These are phyloP conservation scores for Brachystomella parvula DNA, from an alignment of 1,140 invertebrate species.

Conservation along the genomic window DNA sequence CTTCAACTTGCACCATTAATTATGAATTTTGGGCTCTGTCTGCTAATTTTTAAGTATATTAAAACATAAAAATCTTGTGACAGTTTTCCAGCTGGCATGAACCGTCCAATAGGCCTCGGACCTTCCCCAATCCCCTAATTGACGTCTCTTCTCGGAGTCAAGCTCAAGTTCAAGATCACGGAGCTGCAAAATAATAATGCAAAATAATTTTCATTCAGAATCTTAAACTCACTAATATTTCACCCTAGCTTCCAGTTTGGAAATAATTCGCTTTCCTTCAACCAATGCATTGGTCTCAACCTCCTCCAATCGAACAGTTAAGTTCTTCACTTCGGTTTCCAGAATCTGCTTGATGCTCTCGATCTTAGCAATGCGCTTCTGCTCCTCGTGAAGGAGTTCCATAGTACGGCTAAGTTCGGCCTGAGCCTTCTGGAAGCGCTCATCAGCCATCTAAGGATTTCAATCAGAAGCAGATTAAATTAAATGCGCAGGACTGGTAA, in stretches of 20 bases:
- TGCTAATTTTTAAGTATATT: no score
- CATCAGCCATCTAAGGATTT: constrained; percentile 64
- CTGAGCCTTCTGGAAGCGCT: constrained; percentile 83
- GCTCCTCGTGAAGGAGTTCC: constrained; percentile 87
- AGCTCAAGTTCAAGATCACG: constrained; percentile 87
- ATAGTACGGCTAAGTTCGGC: constrained; percentile 86
- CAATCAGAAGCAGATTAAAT: no score
- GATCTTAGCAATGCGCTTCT: constrained; percentile 92
- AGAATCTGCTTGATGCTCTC: constrained; percentile 94
- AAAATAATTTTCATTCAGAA: no score
- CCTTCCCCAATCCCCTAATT: constrained; percentile 97
- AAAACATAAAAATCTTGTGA: no score
- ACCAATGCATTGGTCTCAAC: constrained; percentile 93
- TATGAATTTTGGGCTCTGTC: no score
- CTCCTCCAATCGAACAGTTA: constrained; percentile 89
- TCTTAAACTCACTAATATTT: no score
- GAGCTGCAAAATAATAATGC: constrained; percentile 59
- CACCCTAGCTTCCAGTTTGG: constrained; percentile 90
- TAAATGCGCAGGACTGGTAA: no score
- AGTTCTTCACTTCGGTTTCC: constrained; percentile 92
- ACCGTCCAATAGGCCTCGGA: constrained; percentile 90
- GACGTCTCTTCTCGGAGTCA: constrained; percentile 90
- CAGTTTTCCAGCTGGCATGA: no score
- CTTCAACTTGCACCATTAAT: constrained; percentile 83
- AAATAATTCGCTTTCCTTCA: constrained; percentile 90